Base-by-base conservation (phyloP, 2,797 vertebrate genomes). In the Siniperca obscura region DNA sequence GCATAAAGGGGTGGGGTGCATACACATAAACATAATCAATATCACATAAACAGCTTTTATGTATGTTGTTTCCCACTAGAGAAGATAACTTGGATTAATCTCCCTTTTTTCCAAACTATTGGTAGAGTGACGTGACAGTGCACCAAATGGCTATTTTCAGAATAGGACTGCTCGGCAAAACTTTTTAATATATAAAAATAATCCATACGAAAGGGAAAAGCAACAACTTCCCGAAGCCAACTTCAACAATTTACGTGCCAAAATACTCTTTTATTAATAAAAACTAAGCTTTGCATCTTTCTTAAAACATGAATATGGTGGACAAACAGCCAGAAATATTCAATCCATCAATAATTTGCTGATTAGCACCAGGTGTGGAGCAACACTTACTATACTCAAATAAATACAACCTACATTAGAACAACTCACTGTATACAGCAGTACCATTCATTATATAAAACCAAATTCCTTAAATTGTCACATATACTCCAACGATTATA, bases 341-440 rank as follows among this genome's bases (percentile, higher is more conserved):
- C 2, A 64, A 22, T 60, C 16, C 62, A 71, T 78, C n/a, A 38
- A 60, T 78, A 62, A 77, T 52, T 44, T 21, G 13, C 30, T 46
- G 48, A 74, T 82, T 64, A 68, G 16, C 38, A 19, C 34, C 34
- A 19, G 27, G 61, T 70, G 4, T 65, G 50, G 25, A 19, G 12
- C 11, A 46, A 10, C n/a, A 30, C 27, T 0, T 13, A 46, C 11
- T 21, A 13, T 7, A 25, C 7, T 22, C 42, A 75, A 17, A 34
- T 40, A 60, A 75, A 50, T 17, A 4, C 4, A 40, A 21, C 1
- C 42, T 25, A 14, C 14, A 56, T 56, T 19, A 21, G 34, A 7
- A 10, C 16, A 25, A 13, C 13, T 55, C 36, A 17, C 8, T 53
- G 36, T 34, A 25, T 36, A 44, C 7, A 25, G 30, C 5, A 22